A percentile compares a stretch with the other conserved stretches of the same genome.
These are phyloP conservation scores for Stictonetta naevosa DNA, from an alignment of 2,113 vertebrate genomes.

Conservation along the genomic window DNA sequence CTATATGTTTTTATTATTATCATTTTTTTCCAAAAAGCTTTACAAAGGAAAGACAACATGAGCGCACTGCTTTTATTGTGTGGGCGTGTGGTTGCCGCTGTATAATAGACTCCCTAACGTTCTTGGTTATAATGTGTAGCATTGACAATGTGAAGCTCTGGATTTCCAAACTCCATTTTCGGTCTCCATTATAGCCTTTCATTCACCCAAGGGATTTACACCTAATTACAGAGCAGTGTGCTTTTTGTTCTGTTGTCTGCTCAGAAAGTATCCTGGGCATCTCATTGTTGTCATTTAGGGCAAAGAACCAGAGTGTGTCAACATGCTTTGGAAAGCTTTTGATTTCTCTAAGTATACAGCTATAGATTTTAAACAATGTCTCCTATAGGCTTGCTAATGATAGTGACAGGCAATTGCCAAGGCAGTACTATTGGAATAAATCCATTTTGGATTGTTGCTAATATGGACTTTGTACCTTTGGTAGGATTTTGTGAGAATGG, in stretches of 20 bases:
- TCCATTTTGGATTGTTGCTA: neutral
- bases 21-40: slow-evolving; percentile 50
- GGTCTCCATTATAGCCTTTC: slow-evolving; percentile 35
- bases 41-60: slow-evolving; percentile 58
- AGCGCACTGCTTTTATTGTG: neutral
- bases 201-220: neutral
- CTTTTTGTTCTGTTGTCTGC: slow-evolving; percentile 29
- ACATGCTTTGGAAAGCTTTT: slow-evolving; percentile 10
- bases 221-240: neutral
- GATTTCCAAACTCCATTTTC: slow-evolving; percentile 45
- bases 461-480: neutral
- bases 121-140: slow-evolving; percentile 10
- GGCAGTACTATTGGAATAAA: neutral
- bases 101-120: slow-evolving; percentile 15
- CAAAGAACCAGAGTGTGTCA: neutral
- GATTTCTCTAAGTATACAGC: neutral
- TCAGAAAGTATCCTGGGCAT: neutral
- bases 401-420: neutral
- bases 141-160: neutral
- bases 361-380: neutral
- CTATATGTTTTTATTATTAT: slow-evolving; percentile 58
- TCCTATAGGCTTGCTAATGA: neutral
- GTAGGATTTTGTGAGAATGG: neutral
- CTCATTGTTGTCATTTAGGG: neutral
- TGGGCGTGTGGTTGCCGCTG: neutral